Evolutionary conservation across 2,888 invertebrate genomes (phyloP), one percentile per base, ranked within the genome.

Genomic region (Pollenia angustigena): DNA sequence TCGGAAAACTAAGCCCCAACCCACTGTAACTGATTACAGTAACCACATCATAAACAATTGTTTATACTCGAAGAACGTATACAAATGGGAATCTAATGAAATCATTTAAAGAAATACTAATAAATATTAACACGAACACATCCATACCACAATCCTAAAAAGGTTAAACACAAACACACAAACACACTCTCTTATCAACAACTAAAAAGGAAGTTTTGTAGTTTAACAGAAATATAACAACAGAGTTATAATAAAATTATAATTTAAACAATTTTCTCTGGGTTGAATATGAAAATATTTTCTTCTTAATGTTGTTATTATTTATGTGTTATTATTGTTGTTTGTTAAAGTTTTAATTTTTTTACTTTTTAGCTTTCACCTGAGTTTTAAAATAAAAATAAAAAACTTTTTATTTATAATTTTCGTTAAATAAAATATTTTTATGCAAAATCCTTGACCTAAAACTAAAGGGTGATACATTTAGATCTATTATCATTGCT

Each of bases 381-480:
- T 58, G 42, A 62, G 52, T 7, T 68, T 52, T n/a, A 32, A 69
- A 54, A 46, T 46, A 64, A 32, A 32, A 32, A 32, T 6, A 32
- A 23, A 23, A 76, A 82, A 69, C 44, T 71, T 66, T 72, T 75
- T 44, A 56, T 71, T 56, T 58, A 75, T 66, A 83, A 62, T 78
- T 78, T 83, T 74, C 18, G 32, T 32, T 32, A 32, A 32, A 40
- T 23, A 78, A 78, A 75, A 12, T 48, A 44, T 64, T 80, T 8
- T 75, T 40, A 40, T 62, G 54, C n/a, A 32, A 83, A 83, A 86
- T 86, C 83, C 86, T 87, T 87, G 86, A 87, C 86, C 86, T 42
- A 84, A 32, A 32, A 6, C 6, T 32, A 32, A 32, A 32, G 32
- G 32, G 32, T 32, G 32, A 4, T 6, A 6, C 6, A 32, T 6